Evolutionary conservation across 1,140 invertebrate species (phyloP).

Genomic region (Parasteatoda tepidariorum): DNA sequence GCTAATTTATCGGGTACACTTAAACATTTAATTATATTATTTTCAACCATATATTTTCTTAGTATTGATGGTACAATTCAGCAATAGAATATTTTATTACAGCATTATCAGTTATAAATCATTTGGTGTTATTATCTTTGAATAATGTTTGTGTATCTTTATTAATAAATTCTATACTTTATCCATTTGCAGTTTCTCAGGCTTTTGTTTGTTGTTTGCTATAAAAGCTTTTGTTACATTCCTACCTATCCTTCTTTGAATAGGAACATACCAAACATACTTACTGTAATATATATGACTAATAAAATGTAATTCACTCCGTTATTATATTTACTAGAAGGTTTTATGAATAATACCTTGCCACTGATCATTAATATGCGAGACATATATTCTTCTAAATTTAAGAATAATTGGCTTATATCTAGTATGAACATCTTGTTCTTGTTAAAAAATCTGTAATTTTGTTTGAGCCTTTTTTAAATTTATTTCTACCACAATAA

Average conservation of each 20-base stretch:
- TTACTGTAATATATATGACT: conserved; percentile 66
- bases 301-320: conserved; percentile 69
- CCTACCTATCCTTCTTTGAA: too few relatives aligned
- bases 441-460: too few relatives aligned
- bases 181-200: too few relatives aligned
- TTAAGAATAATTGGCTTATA: conserved; percentile 59
- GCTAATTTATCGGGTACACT: conserved; percentile 63
- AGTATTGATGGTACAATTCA: conserved; percentile 66
- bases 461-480: background rate
- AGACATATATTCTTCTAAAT: conserved; percentile 58
- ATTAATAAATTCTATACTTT: too few relatives aligned
- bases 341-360: conserved; percentile 64
- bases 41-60: conserved; percentile 64
- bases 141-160: too few relatives aligned
- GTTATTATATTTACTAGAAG: conserved; percentile 66
- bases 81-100: conserved; percentile 65
- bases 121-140: too few relatives aligned
- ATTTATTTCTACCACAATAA: background rate
- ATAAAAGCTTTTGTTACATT: too few relatives aligned
- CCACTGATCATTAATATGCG: conserved; percentile 66
- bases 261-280: too few relatives aligned
- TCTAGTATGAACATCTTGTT: conserved; percentile 57
- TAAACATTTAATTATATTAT: conserved; percentile 57
- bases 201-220: too few relatives aligned
- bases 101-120: conserved; percentile 47